Conservation (phyloP, 2,888 invertebrate genomes). For the Pheosia gnoma region DNA sequence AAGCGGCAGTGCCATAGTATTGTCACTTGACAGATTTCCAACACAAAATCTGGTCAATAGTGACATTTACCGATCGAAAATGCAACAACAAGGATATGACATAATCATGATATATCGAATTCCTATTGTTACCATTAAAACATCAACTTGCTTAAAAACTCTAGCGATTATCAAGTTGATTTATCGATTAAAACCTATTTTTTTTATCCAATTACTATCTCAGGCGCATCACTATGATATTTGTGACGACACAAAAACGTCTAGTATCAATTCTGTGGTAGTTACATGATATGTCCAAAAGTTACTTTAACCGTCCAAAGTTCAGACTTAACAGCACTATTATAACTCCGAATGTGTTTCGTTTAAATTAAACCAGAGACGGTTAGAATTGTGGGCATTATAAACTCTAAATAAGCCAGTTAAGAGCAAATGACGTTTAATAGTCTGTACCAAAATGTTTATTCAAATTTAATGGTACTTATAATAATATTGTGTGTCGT, state of each 20-base stretch:
- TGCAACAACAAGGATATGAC: too few relatives aligned
- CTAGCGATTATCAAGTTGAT: too few relatives aligned
- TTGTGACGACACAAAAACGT: background rate
- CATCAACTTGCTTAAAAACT: too few relatives aligned
- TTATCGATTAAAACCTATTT: too few relatives aligned
- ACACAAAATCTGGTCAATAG: too few relatives aligned
- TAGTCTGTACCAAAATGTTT: conserved; percentile 24
- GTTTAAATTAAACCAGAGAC: conserved; percentile 34
- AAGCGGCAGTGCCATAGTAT: too few relatives aligned
- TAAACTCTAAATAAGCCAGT: conserved; percentile 34
- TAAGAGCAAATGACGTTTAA: conserved; percentile 33
- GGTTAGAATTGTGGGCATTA: conserved; percentile 29
- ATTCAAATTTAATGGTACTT: conserved; percentile 22
- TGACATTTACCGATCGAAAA: too few relatives aligned
- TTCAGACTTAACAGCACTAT: conserved; percentile 25
- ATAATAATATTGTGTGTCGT: conserved; percentile 12
- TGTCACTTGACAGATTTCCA: too few relatives aligned
- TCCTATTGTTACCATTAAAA: too few relatives aligned
- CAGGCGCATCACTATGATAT: background rate
- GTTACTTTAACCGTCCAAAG: conserved; percentile 1
- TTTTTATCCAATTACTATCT: conserved; percentile 11
- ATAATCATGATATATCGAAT: too few relatives aligned
- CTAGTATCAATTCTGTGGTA: too few relatives aligned
- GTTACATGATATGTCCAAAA: background rate
- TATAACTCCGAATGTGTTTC: conserved; percentile 24